phyloP scores from a whole-genome alignment of 2,113 vertebrate species.

The Morphnarchus princeps region DNA sequence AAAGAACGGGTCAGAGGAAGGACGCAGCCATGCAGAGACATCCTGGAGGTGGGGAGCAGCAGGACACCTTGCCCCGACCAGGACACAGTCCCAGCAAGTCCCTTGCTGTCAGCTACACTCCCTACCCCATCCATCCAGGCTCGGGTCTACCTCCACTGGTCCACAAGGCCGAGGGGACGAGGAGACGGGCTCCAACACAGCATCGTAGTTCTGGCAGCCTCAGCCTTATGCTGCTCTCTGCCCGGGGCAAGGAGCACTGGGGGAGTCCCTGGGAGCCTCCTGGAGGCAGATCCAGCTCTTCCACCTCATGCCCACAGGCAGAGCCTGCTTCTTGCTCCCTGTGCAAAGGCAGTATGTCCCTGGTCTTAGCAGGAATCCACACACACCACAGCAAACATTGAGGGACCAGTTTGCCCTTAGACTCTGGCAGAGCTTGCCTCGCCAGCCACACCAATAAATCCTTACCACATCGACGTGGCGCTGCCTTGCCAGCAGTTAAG shows the following conservation, averaged over 20 bases:
- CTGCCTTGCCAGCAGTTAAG: not conserved
- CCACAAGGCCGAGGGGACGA: not conserved
- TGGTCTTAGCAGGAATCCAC: not conserved
- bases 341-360: not conserved
- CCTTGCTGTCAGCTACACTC: not conserved
- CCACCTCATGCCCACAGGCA: not conserved
- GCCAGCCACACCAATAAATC: not conserved
- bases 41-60: not conserved
- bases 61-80: not conserved
- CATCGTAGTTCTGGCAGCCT: not conserved
- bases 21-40: not conserved
- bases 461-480: not conserved
- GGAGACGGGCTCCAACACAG: not conserved
- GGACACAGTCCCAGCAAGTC: not conserved
- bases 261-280: not conserved
- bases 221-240: not conserved
- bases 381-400: not conserved
- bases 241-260: rapidly evolving
- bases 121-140: not conserved
- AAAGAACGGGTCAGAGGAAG: not conserved
- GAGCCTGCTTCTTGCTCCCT: not conserved
- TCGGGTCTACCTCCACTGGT: not conserved
- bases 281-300: not conserved
- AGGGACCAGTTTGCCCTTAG: not conserved
- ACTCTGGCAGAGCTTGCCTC: not conserved